These are phyloP conservation scores for Atrina japonica DNA, from an alignment of 2,888 invertebrate genomes.

Conservation along the genomic window DNA sequence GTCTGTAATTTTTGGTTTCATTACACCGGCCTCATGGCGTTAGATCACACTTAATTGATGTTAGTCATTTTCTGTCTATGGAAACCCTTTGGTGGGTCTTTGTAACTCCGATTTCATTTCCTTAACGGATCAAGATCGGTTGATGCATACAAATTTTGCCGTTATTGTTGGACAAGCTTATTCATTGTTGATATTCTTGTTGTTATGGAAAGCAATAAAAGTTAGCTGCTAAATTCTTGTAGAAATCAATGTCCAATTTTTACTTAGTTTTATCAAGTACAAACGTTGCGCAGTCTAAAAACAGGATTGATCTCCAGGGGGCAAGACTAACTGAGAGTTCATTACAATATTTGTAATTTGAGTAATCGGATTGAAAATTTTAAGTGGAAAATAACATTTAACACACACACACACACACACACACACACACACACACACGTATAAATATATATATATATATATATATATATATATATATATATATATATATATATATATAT, in stretches of 20 bases:
- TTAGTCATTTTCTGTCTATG: slow-evolving; percentile 17
- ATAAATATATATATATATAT: neutral
- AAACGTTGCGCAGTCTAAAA: too few relatives aligned
- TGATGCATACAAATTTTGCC: slow-evolving; percentile 36
- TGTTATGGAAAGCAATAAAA: too few relatives aligned
- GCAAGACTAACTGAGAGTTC: too few relatives aligned
- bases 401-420: too few relatives aligned
- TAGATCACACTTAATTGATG: slow-evolving; percentile 37
- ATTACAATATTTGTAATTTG: neutral
- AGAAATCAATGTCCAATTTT: too few relatives aligned
- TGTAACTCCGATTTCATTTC: slow-evolving; percentile 33
- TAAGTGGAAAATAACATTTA: neutral
- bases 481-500: slow-evolving; percentile 11
- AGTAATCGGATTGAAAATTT: neutral
- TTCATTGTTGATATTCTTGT: too few relatives aligned
- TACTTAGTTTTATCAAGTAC: too few relatives aligned
- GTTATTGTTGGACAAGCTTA: slow-evolving; percentile 24
- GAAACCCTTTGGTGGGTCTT: slow-evolving; percentile 34
- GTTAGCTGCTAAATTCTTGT: too few relatives aligned
- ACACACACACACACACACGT: neutral
- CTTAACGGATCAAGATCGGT: slow-evolving; percentile 24
- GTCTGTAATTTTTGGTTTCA: slow-evolving; percentile 25
- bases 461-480: slow-evolving; percentile 16
- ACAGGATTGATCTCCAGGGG: too few relatives aligned
- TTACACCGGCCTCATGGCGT: slow-evolving; percentile 27